Evolutionary conservation across 2,113 vertebrate species (phyloP).

Genomic region (Neodon shergylaensis): DNA sequence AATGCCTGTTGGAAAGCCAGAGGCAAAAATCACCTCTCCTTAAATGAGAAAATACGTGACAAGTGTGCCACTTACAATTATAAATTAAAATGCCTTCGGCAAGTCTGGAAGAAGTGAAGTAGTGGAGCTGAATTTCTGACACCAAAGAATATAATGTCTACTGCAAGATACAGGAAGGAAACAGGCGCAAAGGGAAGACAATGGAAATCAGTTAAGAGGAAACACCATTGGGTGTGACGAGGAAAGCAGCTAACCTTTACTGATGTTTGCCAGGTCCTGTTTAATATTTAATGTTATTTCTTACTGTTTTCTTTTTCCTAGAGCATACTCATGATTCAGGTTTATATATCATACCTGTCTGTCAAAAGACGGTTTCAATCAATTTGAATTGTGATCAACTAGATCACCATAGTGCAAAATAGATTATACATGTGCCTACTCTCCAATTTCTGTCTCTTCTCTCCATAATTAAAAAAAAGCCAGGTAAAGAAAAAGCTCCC

Average conservation of each 20-base stretch:
- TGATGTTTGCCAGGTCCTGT: neutral
- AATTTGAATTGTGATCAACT: neutral
- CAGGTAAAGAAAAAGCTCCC: rapidly evolving
- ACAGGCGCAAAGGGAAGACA: neutral
- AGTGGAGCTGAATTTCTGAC: neutral
- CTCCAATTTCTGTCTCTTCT: neutral
- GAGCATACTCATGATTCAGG: neutral
- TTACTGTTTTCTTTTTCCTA: neutral
- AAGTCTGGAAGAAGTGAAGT: conserved; percentile 57
- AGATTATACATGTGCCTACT: too few relatives aligned
- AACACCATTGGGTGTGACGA: neutral
- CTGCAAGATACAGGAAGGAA: neutral
- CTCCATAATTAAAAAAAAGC: neutral
- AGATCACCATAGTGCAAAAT: too few relatives aligned
- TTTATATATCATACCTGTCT: neutral
- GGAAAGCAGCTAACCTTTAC: neutral
- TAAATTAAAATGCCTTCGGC: conserved; percentile 65
- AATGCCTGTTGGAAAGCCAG: conserved; percentile 62
- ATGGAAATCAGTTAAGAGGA: neutral
- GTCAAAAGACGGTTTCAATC: neutral
- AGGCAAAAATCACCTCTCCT: conserved; percentile 68
- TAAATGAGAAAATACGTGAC: conserved; percentile 73
- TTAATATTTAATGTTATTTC: neutral
- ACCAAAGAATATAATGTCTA: neutral
- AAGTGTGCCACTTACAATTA: conserved; percentile 61